Conservation (phyloP, 53 echinoderm and acorn worm species). For the Temnopleurus reevesii region DNA sequence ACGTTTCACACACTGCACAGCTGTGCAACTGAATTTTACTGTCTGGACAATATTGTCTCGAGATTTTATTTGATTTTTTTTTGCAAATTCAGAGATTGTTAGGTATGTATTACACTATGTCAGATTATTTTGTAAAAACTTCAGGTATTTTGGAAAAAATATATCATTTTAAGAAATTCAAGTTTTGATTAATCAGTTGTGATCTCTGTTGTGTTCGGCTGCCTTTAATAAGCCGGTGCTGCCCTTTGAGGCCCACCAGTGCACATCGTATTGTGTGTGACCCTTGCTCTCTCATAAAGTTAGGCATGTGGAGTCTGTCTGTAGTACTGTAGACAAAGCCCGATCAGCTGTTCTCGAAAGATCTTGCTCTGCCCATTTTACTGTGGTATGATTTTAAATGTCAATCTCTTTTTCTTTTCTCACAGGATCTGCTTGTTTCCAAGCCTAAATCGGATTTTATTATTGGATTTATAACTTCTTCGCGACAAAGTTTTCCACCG, state of each 20-base stretch:
- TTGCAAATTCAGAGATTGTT: too few relatives aligned
- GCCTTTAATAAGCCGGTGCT: not conserved
- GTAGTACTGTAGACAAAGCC: too few relatives aligned
- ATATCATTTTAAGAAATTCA: not conserved
- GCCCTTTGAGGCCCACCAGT: not conserved
- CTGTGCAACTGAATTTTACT: too few relatives aligned
- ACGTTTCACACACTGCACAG: too few relatives aligned
- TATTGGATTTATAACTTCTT: conserved; percentile 15
- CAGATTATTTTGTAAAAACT: not conserved
- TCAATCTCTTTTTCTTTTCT: not conserved
- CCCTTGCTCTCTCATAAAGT: not conserved
- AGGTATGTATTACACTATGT: too few relatives aligned
- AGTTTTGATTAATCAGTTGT: not conserved
- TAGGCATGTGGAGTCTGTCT: conserved; percentile 9
- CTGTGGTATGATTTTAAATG: not conserved
- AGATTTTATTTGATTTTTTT: too few relatives aligned
- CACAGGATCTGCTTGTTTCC: not conserved
- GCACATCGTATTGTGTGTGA: conserved; percentile 17
- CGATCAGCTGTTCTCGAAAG: conserved; percentile 38
- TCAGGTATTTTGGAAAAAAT: not conserved
- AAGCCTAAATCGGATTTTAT: conserved; percentile 18
- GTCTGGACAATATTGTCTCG: too few relatives aligned
- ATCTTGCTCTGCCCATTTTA: not conserved
- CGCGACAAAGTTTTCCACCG: not conserved
- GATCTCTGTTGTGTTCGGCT: not conserved